Percentiles rank a stretch among this genome's conserved stretches.
phyloP scores from a whole-genome alignment of 2,113 vertebrate genomes.

The Pelobates fuscus region DNA sequence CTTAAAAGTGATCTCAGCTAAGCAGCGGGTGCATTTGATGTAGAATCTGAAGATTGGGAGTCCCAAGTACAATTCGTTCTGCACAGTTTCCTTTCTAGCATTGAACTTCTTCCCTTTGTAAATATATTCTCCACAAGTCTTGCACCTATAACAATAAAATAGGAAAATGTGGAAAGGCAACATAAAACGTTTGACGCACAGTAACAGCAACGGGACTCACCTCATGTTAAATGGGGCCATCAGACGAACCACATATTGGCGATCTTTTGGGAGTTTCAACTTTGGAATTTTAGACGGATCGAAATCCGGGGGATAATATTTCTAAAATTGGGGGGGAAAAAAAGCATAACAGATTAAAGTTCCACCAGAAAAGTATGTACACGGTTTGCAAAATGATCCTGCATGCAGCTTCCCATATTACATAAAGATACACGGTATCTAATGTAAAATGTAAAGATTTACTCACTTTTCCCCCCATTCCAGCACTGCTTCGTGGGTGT shows the following conservation, averaged over 20 bases:
- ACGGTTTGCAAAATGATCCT: too few relatives aligned
- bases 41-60: constrained; percentile 95
- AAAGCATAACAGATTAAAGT: not conserved
- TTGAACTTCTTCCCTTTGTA: constrained; percentile 98
- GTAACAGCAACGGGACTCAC: too few relatives aligned
- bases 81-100: constrained; percentile 92
- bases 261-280: constrained; percentile 86
- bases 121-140: constrained; percentile 93
- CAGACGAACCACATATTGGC: constrained; percentile 87
- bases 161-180: too few relatives aligned
- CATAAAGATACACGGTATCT: too few relatives aligned
- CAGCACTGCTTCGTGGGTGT: too few relatives aligned
- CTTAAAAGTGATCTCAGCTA: constrained; percentile 90
- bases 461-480: too few relatives aligned
- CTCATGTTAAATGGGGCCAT: constrained; percentile 90
- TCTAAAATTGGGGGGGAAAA: constrained; percentile 68
- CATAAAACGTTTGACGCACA: too few relatives aligned
- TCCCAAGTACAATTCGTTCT: constrained; percentile 89
- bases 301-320: constrained; percentile 93
- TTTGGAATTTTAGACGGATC: constrained; percentile 89
- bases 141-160: too few relatives aligned
- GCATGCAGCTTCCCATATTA: too few relatives aligned
- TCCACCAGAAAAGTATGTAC: too few relatives aligned
- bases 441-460: too few relatives aligned
- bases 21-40: constrained; percentile 92